Conservation (phyloP, 2,888 invertebrate genomes). For the Cremastinae sp. region DNA sequence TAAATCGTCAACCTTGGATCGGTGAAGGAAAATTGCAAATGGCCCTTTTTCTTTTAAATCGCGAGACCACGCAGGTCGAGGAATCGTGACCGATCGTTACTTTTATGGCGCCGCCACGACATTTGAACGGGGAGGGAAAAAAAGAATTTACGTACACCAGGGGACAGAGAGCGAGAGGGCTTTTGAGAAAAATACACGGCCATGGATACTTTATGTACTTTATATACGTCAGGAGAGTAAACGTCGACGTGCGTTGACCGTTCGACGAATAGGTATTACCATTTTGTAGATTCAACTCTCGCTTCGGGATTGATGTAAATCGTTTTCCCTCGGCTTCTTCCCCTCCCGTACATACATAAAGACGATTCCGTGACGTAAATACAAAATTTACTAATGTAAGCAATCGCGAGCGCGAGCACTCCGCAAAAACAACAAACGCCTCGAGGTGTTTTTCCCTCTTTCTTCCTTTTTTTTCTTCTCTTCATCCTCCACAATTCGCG, state of each 20-base stretch:
- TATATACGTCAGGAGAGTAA: slow-evolving; percentile 47
- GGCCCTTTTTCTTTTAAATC: neutral
- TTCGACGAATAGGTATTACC: slow-evolving; percentile 50
- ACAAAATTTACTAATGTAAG: slow-evolving; percentile 49
- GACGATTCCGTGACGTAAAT: slow-evolving; percentile 62
- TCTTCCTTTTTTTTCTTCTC: neutral
- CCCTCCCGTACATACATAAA: slow-evolving; percentile 46
- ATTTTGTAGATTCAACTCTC: slow-evolving; percentile 61
- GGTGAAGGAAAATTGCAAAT: slow-evolving; percentile 7
- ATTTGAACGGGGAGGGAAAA: slow-evolving; percentile 9
- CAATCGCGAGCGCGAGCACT: slow-evolving; percentile 28
- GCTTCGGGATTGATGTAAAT: slow-evolving; percentile 64
- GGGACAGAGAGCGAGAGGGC: no score
- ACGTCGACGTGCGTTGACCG: slow-evolving; percentile 47
- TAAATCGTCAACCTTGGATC: slow-evolving; percentile 6
- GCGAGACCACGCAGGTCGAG: slow-evolving; percentile 34
- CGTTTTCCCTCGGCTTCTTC: slow-evolving; percentile 42
- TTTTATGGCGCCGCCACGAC: slow-evolving; percentile 46
- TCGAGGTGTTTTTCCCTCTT: slow-evolving; percentile 35
- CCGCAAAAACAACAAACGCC: slow-evolving; percentile 33
- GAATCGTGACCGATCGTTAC: slow-evolving; percentile 52
- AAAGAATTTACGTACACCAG: neutral
- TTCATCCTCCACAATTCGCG: slow-evolving; percentile 1
- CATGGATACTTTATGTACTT: slow-evolving; percentile 27
- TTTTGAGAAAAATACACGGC: slow-evolving; percentile 5